These are phyloP conservation scores for Drosophila oshimai DNA, from an alignment of 1,140 invertebrate genomes.

Conservation along the genomic window DNA sequence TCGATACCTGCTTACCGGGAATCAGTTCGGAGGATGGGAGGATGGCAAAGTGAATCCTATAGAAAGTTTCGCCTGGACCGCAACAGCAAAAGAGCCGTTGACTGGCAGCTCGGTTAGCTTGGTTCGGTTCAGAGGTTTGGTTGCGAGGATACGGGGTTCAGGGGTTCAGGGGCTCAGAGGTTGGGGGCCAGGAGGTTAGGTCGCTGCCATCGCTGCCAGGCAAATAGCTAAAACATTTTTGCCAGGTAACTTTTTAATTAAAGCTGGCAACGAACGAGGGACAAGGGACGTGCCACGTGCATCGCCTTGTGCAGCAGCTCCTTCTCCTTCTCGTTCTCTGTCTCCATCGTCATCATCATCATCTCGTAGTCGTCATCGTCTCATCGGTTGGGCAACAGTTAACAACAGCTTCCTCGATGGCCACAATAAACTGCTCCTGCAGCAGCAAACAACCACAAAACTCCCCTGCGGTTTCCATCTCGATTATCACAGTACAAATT, in stretches of 20 bases:
- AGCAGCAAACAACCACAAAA: constrained; percentile 22
- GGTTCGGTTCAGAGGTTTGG: constrained; percentile 4
- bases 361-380: constrained; percentile 2
- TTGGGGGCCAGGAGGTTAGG: not conserved
- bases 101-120: constrained; percentile 47
- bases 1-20: constrained; percentile 28
- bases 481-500: constrained; percentile 21
- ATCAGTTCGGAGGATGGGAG: constrained; percentile 26
- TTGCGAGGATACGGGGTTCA: not conserved
- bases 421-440: constrained; percentile 35
- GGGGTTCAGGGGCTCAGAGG: constrained; percentile 1
- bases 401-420: constrained; percentile 30
- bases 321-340: not conserved
- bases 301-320: constrained; percentile 12
- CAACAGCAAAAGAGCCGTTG: constrained; percentile 45
- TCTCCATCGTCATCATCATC: constrained; percentile 3
- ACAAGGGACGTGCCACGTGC: not conserved
- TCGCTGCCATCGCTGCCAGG: constrained; percentile 46
- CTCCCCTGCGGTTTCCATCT: constrained; percentile 9
- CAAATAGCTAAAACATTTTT: constrained; percentile 74
- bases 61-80: constrained; percentile 56
- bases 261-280: constrained; percentile 41
- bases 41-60: constrained; percentile 36
- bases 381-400: constrained; percentile 13
- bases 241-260: constrained; percentile 75